Evolutionary conservation across 2,888 invertebrate genomes (phyloP).

Genomic region (Platycheirus albimanus): DNA sequence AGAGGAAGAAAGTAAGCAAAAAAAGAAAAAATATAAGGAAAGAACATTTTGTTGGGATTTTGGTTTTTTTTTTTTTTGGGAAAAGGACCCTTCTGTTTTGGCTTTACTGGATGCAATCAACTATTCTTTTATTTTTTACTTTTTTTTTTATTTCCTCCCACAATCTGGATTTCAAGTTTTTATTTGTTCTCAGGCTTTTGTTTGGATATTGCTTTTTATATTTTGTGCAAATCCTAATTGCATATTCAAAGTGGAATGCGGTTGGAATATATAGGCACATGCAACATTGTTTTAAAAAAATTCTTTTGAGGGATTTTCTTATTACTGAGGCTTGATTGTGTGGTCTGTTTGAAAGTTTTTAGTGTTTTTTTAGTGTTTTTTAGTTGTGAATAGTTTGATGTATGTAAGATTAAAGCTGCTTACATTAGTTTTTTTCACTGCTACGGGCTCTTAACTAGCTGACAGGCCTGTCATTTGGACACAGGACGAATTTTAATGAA

Average conservation of each 20-base stretch:
- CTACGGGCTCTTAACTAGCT: too few species aligned
- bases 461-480: too few species aligned
- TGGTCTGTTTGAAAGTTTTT: not conserved
- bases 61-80: too few species aligned
- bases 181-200: slow-evolving; percentile 17
- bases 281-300: slow-evolving; percentile 20
- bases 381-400: too few species aligned
- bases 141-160: slow-evolving; percentile 22
- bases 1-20: slow-evolving; percentile 7
- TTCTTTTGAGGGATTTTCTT: slow-evolving; percentile 26
- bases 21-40: slow-evolving; percentile 23
- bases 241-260: slow-evolving; percentile 56
- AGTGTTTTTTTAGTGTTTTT: not conserved
- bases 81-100: slow-evolving; percentile 39
- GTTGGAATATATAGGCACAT: slow-evolving; percentile 39
- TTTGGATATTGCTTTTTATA: slow-evolving; percentile 28
- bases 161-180: slow-evolving; percentile 45
- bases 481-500: too few species aligned
- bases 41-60: slow-evolving; percentile 50
- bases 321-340: slow-evolving; percentile 20
- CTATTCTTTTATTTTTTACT: slow-evolving; percentile 32
- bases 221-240: slow-evolving; percentile 56
- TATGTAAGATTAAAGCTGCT: too few species aligned
- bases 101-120: slow-evolving; percentile 52
- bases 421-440: not conserved